These are phyloP conservation scores for Discoglossus pictus DNA, from an alignment of 2,797 vertebrate species.

Conservation along the genomic window DNA sequence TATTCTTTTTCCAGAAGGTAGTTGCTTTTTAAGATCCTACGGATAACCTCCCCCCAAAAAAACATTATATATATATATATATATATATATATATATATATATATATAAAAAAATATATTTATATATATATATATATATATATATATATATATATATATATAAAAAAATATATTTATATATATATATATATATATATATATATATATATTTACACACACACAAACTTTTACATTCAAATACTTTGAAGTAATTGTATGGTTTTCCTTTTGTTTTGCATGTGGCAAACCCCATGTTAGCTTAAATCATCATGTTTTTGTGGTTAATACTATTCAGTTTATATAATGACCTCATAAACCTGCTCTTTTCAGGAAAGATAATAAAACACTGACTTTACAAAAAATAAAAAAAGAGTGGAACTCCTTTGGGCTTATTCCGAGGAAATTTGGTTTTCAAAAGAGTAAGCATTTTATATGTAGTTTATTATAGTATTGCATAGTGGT, in stretches of 20 bases:
- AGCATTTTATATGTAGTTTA: conserved; percentile 47
- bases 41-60: too few relatives aligned
- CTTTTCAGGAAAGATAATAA: conserved; percentile 43
- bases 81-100: too few relatives aligned
- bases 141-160: background rate
- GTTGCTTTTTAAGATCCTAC: too few relatives aligned
- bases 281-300: conserved; percentile 36
- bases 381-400: conserved; percentile 38
- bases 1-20: too few relatives aligned
- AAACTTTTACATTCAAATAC: conserved; percentile 16
- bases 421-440: conserved; percentile 36
- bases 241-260: conserved; percentile 26
- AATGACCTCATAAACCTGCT: conserved; percentile 48
- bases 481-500: conserved; percentile 27
- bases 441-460: conserved; percentile 43
- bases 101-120: too few relatives aligned
- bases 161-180: conserved; percentile 5
- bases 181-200: conserved; percentile 15
- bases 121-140: too few relatives aligned
- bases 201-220: conserved; percentile 8
- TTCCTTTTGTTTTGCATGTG: conserved; percentile 35
- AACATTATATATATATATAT: too few relatives aligned
- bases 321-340: conserved; percentile 39
- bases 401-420: conserved; percentile 33
- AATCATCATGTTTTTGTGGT: conserved; percentile 48